phyloP scores from a whole-genome alignment of 1,140 invertebrate genomes.

The Cyclina sinensis region DNA sequence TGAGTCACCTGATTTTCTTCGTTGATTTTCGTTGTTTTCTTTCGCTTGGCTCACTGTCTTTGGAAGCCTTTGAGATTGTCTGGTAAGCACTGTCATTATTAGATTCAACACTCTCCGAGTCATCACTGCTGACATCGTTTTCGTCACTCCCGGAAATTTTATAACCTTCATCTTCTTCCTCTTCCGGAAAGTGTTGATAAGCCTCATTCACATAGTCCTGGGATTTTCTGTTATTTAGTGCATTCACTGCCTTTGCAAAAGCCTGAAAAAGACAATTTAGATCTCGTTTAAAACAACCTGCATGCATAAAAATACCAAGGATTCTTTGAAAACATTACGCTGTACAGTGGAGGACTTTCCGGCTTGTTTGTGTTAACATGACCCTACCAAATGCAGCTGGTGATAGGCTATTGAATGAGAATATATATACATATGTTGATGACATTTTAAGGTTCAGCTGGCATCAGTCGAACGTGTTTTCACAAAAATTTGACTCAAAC shows the following conservation, averaged over 20 bases:
- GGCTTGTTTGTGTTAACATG: no score
- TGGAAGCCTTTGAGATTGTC: neutral
- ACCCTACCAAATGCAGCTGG: no score
- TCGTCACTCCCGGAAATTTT: conserved; percentile 54
- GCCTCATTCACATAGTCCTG: conserved; percentile 33
- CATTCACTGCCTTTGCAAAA: neutral
- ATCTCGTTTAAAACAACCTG: no score
- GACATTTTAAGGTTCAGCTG: no score
- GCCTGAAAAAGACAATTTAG: no score
- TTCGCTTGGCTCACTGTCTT: neutral
- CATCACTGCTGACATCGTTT: conserved; percentile 10
- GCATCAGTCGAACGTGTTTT: no score
- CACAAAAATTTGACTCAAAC: no score
- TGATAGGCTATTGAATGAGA: no score
- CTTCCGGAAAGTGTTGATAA: conserved; percentile 42
- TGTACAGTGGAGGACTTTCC: no score
- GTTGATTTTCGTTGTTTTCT: conserved; percentile 27
- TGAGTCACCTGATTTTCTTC: conserved; percentile 17
- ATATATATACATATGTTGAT: no score
- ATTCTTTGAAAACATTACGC: no score
- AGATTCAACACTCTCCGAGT: neutral
- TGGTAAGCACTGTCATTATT: conserved; percentile 41
- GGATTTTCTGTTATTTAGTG: neutral
- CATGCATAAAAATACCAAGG: no score
- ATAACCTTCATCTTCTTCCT: conserved; percentile 34